Evolutionary conservation across 2,888 invertebrate species (phyloP), one percentile per base, ranked within the genome.

Genomic region (Orthonychiurus folsomi): DNA sequence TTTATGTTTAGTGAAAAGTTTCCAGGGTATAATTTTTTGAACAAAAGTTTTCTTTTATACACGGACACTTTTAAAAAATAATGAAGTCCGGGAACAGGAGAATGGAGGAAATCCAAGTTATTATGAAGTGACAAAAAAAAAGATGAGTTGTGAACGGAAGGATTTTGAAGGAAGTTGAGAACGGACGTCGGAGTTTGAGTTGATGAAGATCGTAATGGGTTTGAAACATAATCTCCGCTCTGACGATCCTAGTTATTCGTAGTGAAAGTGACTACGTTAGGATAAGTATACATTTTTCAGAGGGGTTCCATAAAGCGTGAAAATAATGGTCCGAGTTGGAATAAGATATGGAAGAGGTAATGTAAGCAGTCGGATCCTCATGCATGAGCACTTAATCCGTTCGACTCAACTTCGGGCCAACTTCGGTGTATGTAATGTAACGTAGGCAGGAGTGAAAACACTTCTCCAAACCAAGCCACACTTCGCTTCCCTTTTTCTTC

Each of bases 261-360:
- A 20, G 5, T 48, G 15, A 52, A 9, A 52, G 52, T 52, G 52
- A 52, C 5, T 52, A 52, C 20, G 52, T 52, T 24, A 52, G 26
- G 26, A 20, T 25, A 23, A 15, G 57, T 48, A 28, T 59, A 54
- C 59, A 63, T 63, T 56, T 56, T 63, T 63, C 23, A 56, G 15
- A 56, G 47, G 37, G 57, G 60, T 25, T 65, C 60, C 58, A 63
- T 65, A 63, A 62, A 65, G 50, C 61, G 54, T 66, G 66, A 66
- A 63, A 61, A 63, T 66, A 65, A 65, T 65, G 63, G 63, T 59
- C 61, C 60, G 63, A 66, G 66, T 66, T 66, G 50, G 50, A 23
- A 60, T 21, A 50, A 50, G 50, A 57, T n/a, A 48, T 56, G 28
- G 59, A 48, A 25, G 50, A 26, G 47, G 18, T 47, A 54, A 37